A percentile compares a stretch with the other conserved stretches of the same genome.
phyloP scores from a whole-genome alignment of 2,113 vertebrate species.

The Oreochromis niloticus region DNA sequence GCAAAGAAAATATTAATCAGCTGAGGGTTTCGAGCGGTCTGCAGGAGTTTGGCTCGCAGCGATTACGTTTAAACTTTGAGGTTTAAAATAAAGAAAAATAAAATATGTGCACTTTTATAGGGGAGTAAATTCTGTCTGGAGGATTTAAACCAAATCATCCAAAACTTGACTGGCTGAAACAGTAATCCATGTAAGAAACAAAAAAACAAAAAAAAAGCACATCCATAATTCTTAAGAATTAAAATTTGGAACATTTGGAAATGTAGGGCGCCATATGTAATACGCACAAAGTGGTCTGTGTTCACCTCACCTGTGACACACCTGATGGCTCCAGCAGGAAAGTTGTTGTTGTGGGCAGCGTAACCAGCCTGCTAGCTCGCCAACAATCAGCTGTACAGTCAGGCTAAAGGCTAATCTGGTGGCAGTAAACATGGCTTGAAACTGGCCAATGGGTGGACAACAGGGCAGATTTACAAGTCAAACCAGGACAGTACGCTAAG shows the following conservation, averaged over 20 bases:
- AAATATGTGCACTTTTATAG: neutral
- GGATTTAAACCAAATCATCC: neutral
- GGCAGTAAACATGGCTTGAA: neutral
- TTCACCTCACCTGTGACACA: neutral
- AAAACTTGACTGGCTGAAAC: neutral
- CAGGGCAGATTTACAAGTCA: neutral
- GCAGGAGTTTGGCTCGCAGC: neutral
- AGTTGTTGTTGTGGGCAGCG: neutral
- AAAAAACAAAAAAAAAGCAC: neutral
- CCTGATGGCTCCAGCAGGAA: neutral
- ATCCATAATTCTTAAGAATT: neutral
- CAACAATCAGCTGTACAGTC: neutral
- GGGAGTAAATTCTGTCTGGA: neutral
- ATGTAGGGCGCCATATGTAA: neutral
- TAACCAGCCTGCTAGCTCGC: neutral
- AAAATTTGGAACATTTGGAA: neutral
- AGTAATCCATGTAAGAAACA: neutral
- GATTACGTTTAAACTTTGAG: neutral
- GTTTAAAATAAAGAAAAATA: neutral
- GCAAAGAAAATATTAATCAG: neutral
- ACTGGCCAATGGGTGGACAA: neutral
- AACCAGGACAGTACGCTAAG: neutral
- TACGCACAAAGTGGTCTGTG: rapidly evolving
- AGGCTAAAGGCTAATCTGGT: constrained; percentile 1
- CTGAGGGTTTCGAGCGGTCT: neutral